Evolutionary conservation across 1,140 invertebrate species (phyloP).

Genomic region (Dysdera silvatica): DNA sequence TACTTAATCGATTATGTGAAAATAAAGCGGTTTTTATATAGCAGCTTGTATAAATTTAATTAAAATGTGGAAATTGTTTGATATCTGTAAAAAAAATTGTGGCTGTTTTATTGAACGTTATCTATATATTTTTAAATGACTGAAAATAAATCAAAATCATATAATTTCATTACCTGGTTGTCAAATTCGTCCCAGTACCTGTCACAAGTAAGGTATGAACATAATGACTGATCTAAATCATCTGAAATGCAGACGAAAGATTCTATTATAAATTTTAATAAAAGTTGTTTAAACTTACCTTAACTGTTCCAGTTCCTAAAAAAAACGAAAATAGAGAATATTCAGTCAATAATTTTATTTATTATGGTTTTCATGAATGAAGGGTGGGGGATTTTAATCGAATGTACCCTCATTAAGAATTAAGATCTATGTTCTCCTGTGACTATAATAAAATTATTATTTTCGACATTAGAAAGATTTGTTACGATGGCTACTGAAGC

Average conservation of each 20-base stretch:
- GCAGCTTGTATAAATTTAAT: too few relatives aligned
- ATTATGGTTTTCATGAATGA: neutral
- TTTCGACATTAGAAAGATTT: too few relatives aligned
- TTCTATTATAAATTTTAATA: neutral
- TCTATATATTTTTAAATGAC: too few relatives aligned
- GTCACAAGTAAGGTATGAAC: constrained; percentile 84
- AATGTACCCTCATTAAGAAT: too few relatives aligned
- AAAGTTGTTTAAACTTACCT: neutral
- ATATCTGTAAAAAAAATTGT: too few relatives aligned
- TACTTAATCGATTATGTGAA: too few relatives aligned
- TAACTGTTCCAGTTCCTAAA: neutral
- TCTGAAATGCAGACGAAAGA: constrained; percentile 47
- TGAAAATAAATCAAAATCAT: neutral
- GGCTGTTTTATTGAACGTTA: too few relatives aligned
- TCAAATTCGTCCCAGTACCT: constrained; percentile 69
- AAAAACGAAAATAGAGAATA: neutral
- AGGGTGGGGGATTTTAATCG: neutral
- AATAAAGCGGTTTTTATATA: too few relatives aligned
- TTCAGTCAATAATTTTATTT: neutral
- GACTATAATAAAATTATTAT: too few relatives aligned
- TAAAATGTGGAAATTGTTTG: too few relatives aligned
- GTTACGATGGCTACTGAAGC: too few relatives aligned
- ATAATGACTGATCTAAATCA: constrained; percentile 74
- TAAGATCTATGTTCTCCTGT: too few relatives aligned
- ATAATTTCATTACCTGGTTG: constrained; percentile 52